Conservation (phyloP, 2,797 vertebrate species). For the Gambusia yucatana region DNA sequence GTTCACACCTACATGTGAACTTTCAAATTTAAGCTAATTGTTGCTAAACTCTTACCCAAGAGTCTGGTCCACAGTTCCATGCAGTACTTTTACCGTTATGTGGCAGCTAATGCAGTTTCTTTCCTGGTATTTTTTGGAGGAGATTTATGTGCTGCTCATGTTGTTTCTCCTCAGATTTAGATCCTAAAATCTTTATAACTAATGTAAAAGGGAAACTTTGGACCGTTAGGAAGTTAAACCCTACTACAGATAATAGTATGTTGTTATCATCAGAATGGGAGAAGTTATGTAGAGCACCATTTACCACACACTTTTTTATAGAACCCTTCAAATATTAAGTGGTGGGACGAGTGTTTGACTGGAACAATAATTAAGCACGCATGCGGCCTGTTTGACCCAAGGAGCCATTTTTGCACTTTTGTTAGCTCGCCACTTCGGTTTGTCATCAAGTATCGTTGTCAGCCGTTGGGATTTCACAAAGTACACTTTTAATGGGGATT, state of each 20-base stretch:
- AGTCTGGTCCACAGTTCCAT: not conserved
- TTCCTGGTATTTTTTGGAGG: not conserved
- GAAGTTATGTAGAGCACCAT: not conserved
- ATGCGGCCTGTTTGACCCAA: not conserved
- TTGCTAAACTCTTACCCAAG: not conserved
- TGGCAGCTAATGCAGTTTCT: not conserved
- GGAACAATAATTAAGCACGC: not conserved
- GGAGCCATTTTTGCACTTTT: not conserved
- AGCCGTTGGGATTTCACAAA: not conserved
- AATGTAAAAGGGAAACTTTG: not conserved
- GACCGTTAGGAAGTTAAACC: not conserved
- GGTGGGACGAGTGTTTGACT: not conserved
- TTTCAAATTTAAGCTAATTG: not conserved
- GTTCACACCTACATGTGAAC: not conserved
- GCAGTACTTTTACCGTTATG: not conserved
- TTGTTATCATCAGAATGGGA: not conserved
- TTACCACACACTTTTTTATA: not conserved
- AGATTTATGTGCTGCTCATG: not conserved
- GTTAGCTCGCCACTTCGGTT: not conserved
- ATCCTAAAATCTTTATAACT: not conserved
- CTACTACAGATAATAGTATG: not conserved
- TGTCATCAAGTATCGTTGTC: constrained; percentile 6
- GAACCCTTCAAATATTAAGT: not conserved
- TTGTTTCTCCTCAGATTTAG: too few species aligned
- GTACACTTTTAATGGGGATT: constrained; percentile 29